Evolutionary conservation across 2,797 vertebrate genomes (phyloP), one percentile per base, ranked within the genome.

Genomic region (Gorsachius magnificus): DNA sequence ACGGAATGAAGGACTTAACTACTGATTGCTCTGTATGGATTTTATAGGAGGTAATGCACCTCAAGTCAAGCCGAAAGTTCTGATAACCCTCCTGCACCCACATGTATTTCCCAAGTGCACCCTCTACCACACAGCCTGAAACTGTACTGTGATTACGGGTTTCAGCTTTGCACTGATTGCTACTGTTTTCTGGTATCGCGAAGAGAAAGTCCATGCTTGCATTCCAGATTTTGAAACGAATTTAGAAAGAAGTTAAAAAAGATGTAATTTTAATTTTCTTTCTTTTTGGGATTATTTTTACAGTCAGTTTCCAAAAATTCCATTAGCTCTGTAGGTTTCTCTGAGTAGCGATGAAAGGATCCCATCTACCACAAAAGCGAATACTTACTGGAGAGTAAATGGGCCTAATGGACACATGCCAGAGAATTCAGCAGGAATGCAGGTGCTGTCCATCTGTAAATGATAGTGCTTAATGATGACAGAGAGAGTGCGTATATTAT

Each of bases 311-410:
- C 26, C 28, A 94, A 75, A 71, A 51, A 65, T 69, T 61, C 82
- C 72, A 17, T 70, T 92, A 45, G 38, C 38, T 96, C 26, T 75
- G 36, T 60, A 90, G 63, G 15, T 95, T 97, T 95, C 58, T 94
- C 77, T 88, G 86, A 91, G 45, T 50, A 95, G 74, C 78, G 95
- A 72, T 25, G 43, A 76, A 82, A 88, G 13, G n/a, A 83, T 84
- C 61, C 76, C 43, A 58, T 64, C 51, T 64, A 61, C 13, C 24
- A 13, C 1, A 11, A 68, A 78, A 43, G 43, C 78, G 17, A 77
- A 79, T 93, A 41, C 86, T 93, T 95, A 60, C 74, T 84, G 96
- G 87, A 87, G 51, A 87, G 65, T 81, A 96, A 97, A 95, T 90
- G 75, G 61, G 20, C 66, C 51, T 95, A 91, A 94, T 97, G 96